Conservation (phyloP, 1,140 invertebrate genomes). For the Philopotamus ludificatus region DNA sequence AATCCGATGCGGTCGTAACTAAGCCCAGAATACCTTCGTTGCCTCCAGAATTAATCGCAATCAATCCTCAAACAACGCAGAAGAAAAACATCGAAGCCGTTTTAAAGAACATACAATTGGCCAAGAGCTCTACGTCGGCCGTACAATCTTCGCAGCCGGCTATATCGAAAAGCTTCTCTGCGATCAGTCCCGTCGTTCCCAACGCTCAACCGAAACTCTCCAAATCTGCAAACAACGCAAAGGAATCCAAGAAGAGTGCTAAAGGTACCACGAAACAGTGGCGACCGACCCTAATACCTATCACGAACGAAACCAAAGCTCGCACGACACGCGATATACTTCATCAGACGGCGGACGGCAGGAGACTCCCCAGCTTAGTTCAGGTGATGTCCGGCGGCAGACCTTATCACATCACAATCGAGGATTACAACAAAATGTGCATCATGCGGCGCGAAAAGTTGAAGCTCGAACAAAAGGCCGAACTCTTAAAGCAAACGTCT, state of each 20-base stretch:
- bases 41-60: conserved; percentile 54
- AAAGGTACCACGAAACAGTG: conserved; percentile 60
- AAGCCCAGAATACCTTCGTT: conserved; percentile 39
- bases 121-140: conserved; percentile 50
- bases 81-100: conserved; percentile 54
- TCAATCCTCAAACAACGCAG: conserved; percentile 51
- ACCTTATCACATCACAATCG: conserved; percentile 66
- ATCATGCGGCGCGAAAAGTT: conserved; percentile 63
- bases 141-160: conserved; percentile 43
- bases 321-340: conserved; percentile 53
- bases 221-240: conserved; percentile 42
- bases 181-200: conserved; percentile 39
- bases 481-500: conserved; percentile 44
- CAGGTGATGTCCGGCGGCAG: conserved; percentile 66
- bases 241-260: conserved; percentile 52
- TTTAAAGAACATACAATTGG: conserved; percentile 53
- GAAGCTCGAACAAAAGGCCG: conserved; percentile 57
- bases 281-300: conserved; percentile 67
- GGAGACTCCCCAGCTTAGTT: conserved; percentile 56
- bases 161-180: conserved; percentile 16
- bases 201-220: conserved; percentile 6
- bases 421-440: conserved; percentile 71
- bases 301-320: conserved; percentile 50
- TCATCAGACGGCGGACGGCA: conserved; percentile 58
- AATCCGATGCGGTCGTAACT: conserved; percentile 10